Evolutionary conservation across 2,888 invertebrate species (phyloP), one percentile per base, ranked within the genome.

Genomic region (Latrodectus elegans): DNA sequence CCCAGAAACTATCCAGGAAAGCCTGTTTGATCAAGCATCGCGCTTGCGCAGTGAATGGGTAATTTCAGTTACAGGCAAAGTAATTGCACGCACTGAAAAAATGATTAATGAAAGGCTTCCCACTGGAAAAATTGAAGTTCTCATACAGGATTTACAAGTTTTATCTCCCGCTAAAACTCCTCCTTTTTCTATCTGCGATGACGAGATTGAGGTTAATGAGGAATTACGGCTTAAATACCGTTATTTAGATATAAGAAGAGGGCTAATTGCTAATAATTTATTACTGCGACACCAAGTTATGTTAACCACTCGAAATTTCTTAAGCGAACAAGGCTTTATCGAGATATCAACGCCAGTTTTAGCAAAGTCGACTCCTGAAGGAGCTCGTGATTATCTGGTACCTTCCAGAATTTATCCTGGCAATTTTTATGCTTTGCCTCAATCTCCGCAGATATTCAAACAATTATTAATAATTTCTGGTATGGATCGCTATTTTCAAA

Each of bases 381-480:
- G 90, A 8, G 90, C 90, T 8, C 68, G 90, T 11, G 90, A 90
- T 71, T 90, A 80, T 67, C 51, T 90, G 14, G 89, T 90, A 51
- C 90, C 90, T 3, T 22, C 52, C 17, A 51, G 90, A 12, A n/a
- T 90, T 38, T 11, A 83, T 71, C 76, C n/a, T 4, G 90, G 90
- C 10, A 14, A 89, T 51, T 90, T 90, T 71, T 90, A 88, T 75
- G 89, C 89, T 11, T 60, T 89, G 52, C 89, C 89, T 12, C 89
- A 89, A 83, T 65, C 88, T 15, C 90, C 90, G 52, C 90, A 90
- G 76, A 12, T 77, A 92, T 97, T 99, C 91, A 99, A 99, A 92
- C 99, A 99, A 93, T 95, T 99, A 94, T 93, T 99, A 73, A 99
- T 99, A 99, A 95, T 97, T 9, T 99, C 99, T 26, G 97, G 96